A percentile compares a stretch with the other conserved stretches of the same genome.
phyloP scores from a whole-genome alignment of 2,888 invertebrate species.

The Lithodes maja region DNA sequence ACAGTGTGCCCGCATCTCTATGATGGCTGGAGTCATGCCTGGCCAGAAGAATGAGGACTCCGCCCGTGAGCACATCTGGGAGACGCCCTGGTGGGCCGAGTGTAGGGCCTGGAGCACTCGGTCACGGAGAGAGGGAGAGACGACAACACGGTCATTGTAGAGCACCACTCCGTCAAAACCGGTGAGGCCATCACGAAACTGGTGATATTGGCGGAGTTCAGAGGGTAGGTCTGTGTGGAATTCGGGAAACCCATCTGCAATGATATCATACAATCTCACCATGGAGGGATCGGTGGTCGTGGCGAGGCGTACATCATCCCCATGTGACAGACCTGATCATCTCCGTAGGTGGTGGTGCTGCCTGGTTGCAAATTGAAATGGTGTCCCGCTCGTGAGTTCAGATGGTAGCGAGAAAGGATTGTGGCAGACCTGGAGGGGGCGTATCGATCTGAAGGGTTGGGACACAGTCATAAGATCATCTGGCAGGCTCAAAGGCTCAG shows the following conservation, averaged over 20 bases:
- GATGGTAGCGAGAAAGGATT: constrained; percentile 24
- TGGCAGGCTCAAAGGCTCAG: not conserved
- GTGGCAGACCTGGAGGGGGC: not conserved
- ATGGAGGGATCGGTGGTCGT: constrained; percentile 31
- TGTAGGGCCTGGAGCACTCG: constrained; percentile 31
- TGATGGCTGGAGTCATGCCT: constrained; percentile 35
- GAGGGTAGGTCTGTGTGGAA: not conserved
- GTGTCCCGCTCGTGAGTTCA: not conserved
- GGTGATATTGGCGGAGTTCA: constrained; percentile 24
- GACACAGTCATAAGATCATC: not conserved
- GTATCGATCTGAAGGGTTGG: not conserved
- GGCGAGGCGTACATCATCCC: not conserved
- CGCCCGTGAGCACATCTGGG: constrained; percentile 20
- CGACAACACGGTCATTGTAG: constrained; percentile 35
- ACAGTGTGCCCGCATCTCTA: constrained; percentile 7
- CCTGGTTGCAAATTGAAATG: not conserved
- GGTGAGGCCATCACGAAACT: constrained; percentile 28
- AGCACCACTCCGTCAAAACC: constrained; percentile 29
- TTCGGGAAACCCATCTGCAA: constrained; percentile 27
- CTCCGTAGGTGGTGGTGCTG: not conserved
- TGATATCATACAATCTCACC: not conserved
- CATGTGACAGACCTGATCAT: constrained; percentile 35
- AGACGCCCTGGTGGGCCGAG: constrained; percentile 43
- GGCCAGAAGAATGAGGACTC: constrained; percentile 44
- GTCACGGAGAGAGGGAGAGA: constrained; percentile 36